phyloP scores from a whole-genome alignment of 2,113 vertebrate species.

The Glareola pratincola region DNA sequence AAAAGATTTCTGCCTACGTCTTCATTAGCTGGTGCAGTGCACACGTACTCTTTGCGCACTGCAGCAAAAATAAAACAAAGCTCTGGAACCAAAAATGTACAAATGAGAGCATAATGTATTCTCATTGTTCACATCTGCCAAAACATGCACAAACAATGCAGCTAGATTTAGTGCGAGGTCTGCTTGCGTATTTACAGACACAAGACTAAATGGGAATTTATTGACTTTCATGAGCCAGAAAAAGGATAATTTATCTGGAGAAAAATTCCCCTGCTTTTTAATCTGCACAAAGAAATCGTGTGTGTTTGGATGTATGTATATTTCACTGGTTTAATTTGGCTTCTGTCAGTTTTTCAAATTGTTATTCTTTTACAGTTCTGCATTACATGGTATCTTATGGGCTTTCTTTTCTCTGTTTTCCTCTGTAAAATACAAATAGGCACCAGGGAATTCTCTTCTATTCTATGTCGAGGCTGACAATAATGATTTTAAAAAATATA shows the following conservation, averaged over 20 bases:
- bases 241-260: not conserved
- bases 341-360: constrained; percentile 1
- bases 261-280: not conserved
- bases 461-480: not conserved
- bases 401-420: not conserved
- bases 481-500: not conserved
- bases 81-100: not conserved
- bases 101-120: constrained; percentile 8
- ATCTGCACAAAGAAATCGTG: not conserved
- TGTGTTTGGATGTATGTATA: not conserved
- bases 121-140: constrained; percentile 25
- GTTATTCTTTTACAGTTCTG: not conserved
- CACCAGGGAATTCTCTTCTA: not conserved
- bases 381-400: not conserved
- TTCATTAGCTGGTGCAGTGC: not conserved
- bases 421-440: not conserved
- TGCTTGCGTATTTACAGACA: not conserved
- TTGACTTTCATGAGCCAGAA: not conserved
- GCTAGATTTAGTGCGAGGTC: not conserved
- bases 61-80: not conserved
- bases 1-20: not conserved
- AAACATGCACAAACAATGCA: not conserved
- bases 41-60: not conserved
- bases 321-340: not conserved
- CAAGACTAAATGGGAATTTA: not conserved